phyloP scores from a whole-genome alignment of 2,113 vertebrate species.

The Gopherus flavomarginatus region DNA sequence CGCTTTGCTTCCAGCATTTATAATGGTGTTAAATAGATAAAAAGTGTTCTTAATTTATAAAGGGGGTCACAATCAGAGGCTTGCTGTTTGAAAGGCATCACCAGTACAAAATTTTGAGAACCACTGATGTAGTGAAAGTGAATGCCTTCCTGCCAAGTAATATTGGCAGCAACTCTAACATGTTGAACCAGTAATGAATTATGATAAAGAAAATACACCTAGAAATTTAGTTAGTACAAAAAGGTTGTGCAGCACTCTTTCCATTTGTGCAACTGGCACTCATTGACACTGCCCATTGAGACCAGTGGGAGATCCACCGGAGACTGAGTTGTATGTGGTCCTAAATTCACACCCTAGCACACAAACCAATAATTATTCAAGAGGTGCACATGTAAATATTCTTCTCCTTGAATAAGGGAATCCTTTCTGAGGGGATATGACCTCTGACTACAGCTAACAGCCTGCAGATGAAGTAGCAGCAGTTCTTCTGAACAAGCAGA shows the following conservation, averaged over 20 bases:
- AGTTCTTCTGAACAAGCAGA: not conserved
- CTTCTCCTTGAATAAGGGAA: not conserved
- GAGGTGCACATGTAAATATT: not conserved
- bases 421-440: not conserved
- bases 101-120: too few species aligned
- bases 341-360: not conserved
- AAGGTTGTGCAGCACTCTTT: not conserved
- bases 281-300: not conserved
- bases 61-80: too few species aligned
- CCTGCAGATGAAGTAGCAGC: not conserved
- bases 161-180: not conserved
- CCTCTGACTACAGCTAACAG: not conserved
- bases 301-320: not conserved
- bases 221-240: not conserved
- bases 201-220: not conserved
- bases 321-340: not conserved
- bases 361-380: not conserved
- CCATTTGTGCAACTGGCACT: not conserved
- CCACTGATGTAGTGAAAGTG: not conserved
- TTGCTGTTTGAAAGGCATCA: too few species aligned
- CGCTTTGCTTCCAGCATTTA: too few species aligned
- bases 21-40: too few species aligned
- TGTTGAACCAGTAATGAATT: not conserved
- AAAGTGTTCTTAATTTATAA: too few species aligned
- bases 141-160: not conserved